Evolutionary conservation across 2,113 vertebrate species (phyloP), one percentile per base, ranked within the genome.

Genomic region (Rynchops niger): DNA sequence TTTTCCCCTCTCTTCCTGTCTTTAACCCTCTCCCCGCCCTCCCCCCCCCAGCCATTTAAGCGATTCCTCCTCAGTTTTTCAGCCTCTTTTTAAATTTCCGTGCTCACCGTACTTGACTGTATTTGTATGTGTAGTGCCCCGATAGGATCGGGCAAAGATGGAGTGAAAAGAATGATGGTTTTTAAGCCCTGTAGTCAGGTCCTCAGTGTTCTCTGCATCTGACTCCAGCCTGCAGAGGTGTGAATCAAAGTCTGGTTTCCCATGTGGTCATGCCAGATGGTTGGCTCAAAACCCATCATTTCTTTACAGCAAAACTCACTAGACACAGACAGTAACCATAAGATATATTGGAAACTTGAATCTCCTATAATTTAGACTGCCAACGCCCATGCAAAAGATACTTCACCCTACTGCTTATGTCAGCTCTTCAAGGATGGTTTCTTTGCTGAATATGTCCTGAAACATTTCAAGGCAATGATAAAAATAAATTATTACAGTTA

Each of bases 171-270:
- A 88, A 80, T 15, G 49, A 80, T 2, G 6, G 26, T 32, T 93
- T 94, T 88, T 76, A 67, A 86, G 63, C 73, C 73, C 83, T 93
- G 61, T 43, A 93, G 82, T 91, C 67, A 74, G 63, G 96, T 97
- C 95, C 93, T 97, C 89, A 81, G 11, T 74, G 91, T 96, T 97
- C 82, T 81, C 87, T 91, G 93, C 94, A 96, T 95, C 95, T 94
- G 95, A 97, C 93, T 97, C 63, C 42, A 95, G 94, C 94, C 92
- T 96, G 95, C 92, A 96, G 95, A 97, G 93, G 95, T 96, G 95
- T 97, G 93, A 96, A 95, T 96, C 95, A 95, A 92, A 95, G 95
- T 97, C 95, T 97, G 87, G 55, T 97, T 97, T 97, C 90, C 95
- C 96, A 97, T 96, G 96, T 96, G 96, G 95, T 82, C 89, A 86